Base-by-base conservation (phyloP, 2,888 invertebrate genomes). In the Phaonia tiefii region DNA sequence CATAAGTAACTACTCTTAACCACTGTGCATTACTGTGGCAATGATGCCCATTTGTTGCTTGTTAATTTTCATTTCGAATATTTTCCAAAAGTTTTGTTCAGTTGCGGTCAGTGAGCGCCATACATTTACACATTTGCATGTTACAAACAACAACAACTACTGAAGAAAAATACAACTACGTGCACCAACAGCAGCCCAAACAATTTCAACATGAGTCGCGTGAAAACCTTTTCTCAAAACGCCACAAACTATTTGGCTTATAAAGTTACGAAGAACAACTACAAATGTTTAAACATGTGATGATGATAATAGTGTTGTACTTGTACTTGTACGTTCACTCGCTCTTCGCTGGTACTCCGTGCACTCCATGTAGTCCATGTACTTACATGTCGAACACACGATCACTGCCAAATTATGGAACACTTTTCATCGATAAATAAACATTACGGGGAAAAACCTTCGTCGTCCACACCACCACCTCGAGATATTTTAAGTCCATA, bases 71-170 rank as follows among this genome's bases (percentile, higher is more conserved):
- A 2, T 22, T 54, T 54, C 22, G 5, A 25, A 22, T 31, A 31
- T 8, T 5, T 31, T 8, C 8, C 31, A 3, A 31, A 31, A 31
- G 8, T 58, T 8, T 60, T 71, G 69, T 78, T 81, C 67, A 71
- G 75, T 78, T 75, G 81, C 78, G 81, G 77, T 81, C 81, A 81
- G 78, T 75, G 75, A 81, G 78, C 81, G 71, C 75, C 81, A 77
- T 78, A 69, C 71, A 81, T 78, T 81, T 75, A 63, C 63, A 65
- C 60, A 81, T 81, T 78, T 81, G 81, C 81, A 78, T 81, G 81
- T 72, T 71, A 66, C 74, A 75, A 56, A 75, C 78, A 77, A 70
- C 76, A 79, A 60, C 56, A 79, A 71, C 79, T 69, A 73, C 60
- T 54, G 17, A 74, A 46, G 51, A 69, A 51, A 49, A 78, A 72